Conservation (phyloP, 2,113 vertebrate species). For the pig (Sus scrofa) region T2T-Sscrofa CM000820.6:23689501-23690000, state of each 20-base stretch:
- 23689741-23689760: neutral
- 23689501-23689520: too few species aligned
- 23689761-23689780: neutral
- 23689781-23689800: neutral
- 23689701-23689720: neutral
- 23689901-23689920: neutral
- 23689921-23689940: neutral
- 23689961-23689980: neutral
- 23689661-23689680: neutral
- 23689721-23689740: neutral
- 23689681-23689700: neutral
- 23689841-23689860: neutral
- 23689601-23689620: too few species aligned
- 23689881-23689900: neutral
- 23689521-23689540: too few species aligned
- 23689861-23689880: neutral
- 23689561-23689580: too few species aligned
- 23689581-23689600: too few species aligned
- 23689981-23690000: neutral
- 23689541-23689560: too few species aligned
- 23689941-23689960: neutral
- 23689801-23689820: neutral
- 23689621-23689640: too few species aligned
- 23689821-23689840: neutral
- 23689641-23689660: neutral